Evolutionary conservation across 2,888 invertebrate genomes (phyloP), one percentile per base, ranked within the genome.

Genomic region (Eupithecia inturbata): DNA sequence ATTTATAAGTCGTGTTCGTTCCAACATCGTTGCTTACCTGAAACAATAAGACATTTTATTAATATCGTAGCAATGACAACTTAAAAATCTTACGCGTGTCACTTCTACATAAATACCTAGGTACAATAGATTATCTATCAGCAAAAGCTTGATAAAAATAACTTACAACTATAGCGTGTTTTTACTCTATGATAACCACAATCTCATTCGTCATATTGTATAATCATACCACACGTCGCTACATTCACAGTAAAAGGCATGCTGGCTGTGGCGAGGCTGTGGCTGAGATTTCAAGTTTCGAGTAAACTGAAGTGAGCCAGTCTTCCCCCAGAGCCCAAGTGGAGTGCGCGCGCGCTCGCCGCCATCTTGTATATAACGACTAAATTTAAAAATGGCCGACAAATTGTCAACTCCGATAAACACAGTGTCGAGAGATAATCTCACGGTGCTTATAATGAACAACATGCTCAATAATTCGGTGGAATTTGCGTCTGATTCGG

Each of bases 341-440:
- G 14, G 67, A 28, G 63, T 73, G 79, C 79, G 77, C 77, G 71
- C 49, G 70, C 74, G 71, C 53, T 22, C 71, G 68, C 41, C 22
- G 77, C 72, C 73, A 74, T 74, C 73, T 77, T 70, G 67, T 74
- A 77, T 66, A 45, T 31, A 72, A 77, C 74, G 60, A 63, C 62
- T 62, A 14, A 22, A 60, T 53, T 63, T 33, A 78, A 88, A 87
- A 2, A 91, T 92, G 91, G 87, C 86, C 36, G 78, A 84, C 12
- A 79, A 80, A 69, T 78, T 86, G 78, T 88, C 87, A 39, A 92
- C 92, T 4, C 92, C 92, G 5, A 79, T 90, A 6, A 92, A 92
- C 73, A 89, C 83, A 1, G 74, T 92, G 6, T 84, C 84, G 0
- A 84, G 92, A 67, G 90, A 92, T 1, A 87, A 90, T 45, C 69